Base-by-base conservation (phyloP, 1,140 invertebrate species). In the Helicorthomorpha holstii region DNA sequence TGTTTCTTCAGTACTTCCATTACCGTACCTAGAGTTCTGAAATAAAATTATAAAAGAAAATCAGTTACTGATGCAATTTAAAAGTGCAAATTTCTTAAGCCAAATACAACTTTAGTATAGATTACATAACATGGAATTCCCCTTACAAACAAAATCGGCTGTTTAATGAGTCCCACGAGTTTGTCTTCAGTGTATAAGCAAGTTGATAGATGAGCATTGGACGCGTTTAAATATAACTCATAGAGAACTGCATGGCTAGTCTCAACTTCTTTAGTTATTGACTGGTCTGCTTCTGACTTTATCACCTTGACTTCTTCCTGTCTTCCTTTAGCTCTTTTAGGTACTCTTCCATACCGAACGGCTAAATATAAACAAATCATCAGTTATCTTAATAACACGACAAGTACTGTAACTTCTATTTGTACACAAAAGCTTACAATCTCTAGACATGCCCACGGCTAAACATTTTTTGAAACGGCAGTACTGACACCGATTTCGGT, bases 381-480 rank as follows among this genome's bases (percentile, higher is more conserved):
- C 19, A 46, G 38, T 19, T 19, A 19, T 12, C 38, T 12, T 12
- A 12, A 12, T 12, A 41, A 41, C 19, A 19, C 38, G 38, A 12
- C 12, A 12, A 19, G 12, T 12, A 19, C 38, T 12, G 19, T 19
- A 12, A 19, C 12, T 12, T 12, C 12, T 12, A 34, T 16, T 16
- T 16, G 7, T 48, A 7, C 26, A 4, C 12, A 23, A 21, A 4
- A 46, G 85, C 85, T 85, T 71, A 92, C 88, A 96, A 69, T 96
- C 92, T 66, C 90, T 78, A 63, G 89, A 94, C 93, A 98, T 98
- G 64, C 93, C 93, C 60, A 95, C 92, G 38, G 88, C 83, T 38
- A 97, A 74, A 72, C 93, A 97, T 81, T 98, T 98, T 70, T 93
- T 94, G 70, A 97, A 97, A 60, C 93, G 79, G 75, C 93, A 98